Evolutionary conservation across 2,113 vertebrate species (phyloP), one percentile per base, ranked within the genome.

Genomic region (Butorides virescens): DNA sequence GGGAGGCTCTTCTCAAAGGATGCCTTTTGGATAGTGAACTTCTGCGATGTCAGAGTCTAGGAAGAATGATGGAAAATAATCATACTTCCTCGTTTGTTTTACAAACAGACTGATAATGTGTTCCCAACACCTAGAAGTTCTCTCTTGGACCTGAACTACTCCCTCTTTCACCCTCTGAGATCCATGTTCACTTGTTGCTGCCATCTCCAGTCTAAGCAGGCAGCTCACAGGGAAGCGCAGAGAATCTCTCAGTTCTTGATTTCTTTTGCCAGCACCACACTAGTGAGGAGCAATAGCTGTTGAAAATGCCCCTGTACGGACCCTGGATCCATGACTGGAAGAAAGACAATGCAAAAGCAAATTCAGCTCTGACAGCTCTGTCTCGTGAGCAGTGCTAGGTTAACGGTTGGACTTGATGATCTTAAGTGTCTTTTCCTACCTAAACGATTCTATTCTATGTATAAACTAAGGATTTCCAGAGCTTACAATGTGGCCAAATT

Each of bases 101-200:
- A 61, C 20, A 36, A 32, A 70, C 11, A 27, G 47, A 36, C 13
- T 59, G 25, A 53, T 5, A 72, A 55, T 0, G 0, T 4, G 3
- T 59, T 52, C 34, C 5, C 15, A 36, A 6, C 29, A 37, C 32
- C 32, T 34, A 77, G 52, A 7, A 63, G 6, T 18, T 34, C 44
- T 68, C 29, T 39, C 39, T 29, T 20, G 5, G 56, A 50, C 15
- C 22, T 52, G 11, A 61, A 46, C 23, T 30, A 32, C 17, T 42
- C 27, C 46, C 13, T 84, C 50, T 73, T 44, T 59, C 37, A 44
- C 13, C 4, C 50, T 9, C n/a, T 4, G 20, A 1, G 4, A 58
- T 42, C 19, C 20, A n/a, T 8, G 59, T 80, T n/a, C n/a, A 65
- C 50, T 83, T 70, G n/a, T 19, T 83, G 62, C n/a, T 70, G 32